Conservation (phyloP, 35 echinoderm and acorn worm genomes). For the Patiria miniata region DNA sequence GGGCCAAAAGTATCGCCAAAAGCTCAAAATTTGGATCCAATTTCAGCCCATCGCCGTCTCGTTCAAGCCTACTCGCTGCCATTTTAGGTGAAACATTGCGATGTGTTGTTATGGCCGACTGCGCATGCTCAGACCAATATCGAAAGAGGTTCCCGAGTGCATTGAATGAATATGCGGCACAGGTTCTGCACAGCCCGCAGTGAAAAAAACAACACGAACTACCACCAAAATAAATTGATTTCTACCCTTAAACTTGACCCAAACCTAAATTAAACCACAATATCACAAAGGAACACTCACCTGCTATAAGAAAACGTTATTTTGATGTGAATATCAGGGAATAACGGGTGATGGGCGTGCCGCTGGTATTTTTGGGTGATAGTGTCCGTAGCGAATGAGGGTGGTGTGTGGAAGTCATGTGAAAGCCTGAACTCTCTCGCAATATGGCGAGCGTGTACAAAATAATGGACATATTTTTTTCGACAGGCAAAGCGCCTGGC, state of each 20-base stretch:
- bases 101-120: conserved; percentile 24
- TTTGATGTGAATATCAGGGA: not conserved
- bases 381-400: not conserved
- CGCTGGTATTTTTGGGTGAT: not conserved
- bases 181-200: not conserved
- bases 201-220: conserved; percentile 8
- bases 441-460: too few relatives aligned
- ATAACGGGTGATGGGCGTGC: not conserved
- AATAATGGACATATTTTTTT: too few relatives aligned
- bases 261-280: not conserved
- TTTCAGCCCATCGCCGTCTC: conserved; percentile 8
- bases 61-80: conserved; percentile 19
- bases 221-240: not conserved
- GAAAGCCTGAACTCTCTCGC: not conserved
- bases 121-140: conserved; percentile 32
- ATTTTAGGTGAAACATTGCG: conserved; percentile 31
- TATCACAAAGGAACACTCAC: not conserved
- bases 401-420: conserved; percentile 18
- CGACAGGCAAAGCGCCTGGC: too few relatives aligned
- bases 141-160: conserved; percentile 9
- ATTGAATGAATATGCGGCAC: not conserved
- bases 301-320: not conserved
- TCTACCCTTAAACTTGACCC: not conserved
- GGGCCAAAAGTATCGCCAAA: conserved; percentile 21
- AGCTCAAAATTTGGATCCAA: conserved; percentile 7